Evolutionary conservation across 2,113 vertebrate species (phyloP).

Genomic region (Desmodus rotundus): DNA sequence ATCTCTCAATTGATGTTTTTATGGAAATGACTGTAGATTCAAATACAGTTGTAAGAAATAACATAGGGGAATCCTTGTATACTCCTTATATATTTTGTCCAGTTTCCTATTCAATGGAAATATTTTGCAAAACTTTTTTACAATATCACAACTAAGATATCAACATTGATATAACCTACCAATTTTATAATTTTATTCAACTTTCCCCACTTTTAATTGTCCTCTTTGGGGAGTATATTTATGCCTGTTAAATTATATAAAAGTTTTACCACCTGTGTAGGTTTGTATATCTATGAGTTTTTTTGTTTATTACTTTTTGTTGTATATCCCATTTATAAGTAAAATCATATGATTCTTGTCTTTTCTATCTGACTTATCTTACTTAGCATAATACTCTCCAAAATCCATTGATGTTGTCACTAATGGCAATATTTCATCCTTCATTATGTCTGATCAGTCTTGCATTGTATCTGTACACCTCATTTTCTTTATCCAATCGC

Average conservation of each 20-base stretch:
- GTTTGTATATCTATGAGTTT: not conserved
- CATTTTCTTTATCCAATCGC: not conserved
- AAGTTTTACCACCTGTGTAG: not conserved
- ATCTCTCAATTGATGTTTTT: not conserved
- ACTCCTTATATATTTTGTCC: not conserved
- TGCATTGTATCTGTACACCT: not conserved
- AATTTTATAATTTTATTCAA: not conserved
- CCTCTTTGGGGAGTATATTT: not conserved
- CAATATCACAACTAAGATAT: not conserved
- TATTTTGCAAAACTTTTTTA: not conserved
- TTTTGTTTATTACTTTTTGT: not conserved
- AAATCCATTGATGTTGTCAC: not conserved
- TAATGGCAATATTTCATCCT: not conserved
- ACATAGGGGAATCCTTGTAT: not conserved
- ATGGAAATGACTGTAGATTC: not conserved
- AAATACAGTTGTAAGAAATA: not conserved
- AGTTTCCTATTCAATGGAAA: not conserved
- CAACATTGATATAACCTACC: not conserved
- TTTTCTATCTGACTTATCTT: not conserved
- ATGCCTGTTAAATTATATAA: not conserved
- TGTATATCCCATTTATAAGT: not conserved
- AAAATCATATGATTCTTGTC: not conserved
- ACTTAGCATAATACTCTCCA: not conserved
- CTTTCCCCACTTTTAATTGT: not conserved
- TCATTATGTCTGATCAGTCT: not conserved